A percentile compares a stretch with the other conserved stretches of the same genome.
Evolutionary conservation across 2,888 invertebrate species (phyloP).

Genomic region (Bimastos eiseni): DNA sequence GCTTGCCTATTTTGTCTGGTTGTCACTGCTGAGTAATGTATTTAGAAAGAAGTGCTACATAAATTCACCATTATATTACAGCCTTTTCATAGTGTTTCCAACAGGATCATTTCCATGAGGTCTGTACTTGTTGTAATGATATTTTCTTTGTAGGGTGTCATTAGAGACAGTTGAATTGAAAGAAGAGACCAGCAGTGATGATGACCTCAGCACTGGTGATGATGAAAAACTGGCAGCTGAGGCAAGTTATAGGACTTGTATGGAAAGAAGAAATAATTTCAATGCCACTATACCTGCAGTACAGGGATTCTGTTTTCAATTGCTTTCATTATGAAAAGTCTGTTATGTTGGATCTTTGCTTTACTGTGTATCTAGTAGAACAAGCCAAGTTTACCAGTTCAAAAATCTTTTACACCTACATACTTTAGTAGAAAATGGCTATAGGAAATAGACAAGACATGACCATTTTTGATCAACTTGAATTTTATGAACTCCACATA

Average conservation of each 20-base stretch:
- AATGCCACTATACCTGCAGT: too few relatives aligned
- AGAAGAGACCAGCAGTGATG: constrained; percentile 10
- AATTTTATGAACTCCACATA: too few relatives aligned
- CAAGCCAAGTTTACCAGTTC: background rate
- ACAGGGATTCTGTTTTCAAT: too few relatives aligned
- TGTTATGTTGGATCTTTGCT: background rate
- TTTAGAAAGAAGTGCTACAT: too few relatives aligned
- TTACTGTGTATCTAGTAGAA: background rate
- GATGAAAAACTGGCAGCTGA: constrained; percentile 8
- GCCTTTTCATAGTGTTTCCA: too few relatives aligned
- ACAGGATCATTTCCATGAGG: background rate
- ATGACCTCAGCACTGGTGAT: background rate
- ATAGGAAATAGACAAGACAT: background rate
- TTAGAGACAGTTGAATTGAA: constrained; percentile 10
- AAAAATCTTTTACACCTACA: background rate
- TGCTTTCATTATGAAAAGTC: background rate
- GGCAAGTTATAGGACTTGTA: background rate
- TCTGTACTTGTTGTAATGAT: background rate
- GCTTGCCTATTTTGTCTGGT: background rate
- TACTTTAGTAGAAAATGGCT: background rate
- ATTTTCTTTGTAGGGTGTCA: background rate
- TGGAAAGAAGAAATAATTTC: too few relatives aligned
- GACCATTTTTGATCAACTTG: background rate
- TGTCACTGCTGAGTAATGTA: too few relatives aligned
- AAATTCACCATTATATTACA: too few relatives aligned